Evolutionary conservation across 2,113 vertebrate species (phyloP).

Genomic region (Megaptera novaeangliae): DNA sequence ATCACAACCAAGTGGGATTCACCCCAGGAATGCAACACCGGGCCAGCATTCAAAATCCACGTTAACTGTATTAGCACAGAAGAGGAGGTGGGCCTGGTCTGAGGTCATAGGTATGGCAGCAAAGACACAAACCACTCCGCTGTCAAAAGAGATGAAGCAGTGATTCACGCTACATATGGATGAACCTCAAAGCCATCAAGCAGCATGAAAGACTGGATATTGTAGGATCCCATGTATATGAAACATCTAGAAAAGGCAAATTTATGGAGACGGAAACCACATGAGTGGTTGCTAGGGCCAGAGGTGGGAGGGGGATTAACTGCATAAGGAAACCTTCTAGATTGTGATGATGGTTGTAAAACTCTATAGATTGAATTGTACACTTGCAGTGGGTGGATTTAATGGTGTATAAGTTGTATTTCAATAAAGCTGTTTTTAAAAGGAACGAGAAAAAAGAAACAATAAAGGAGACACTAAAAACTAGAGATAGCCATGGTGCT

Average conservation of each 20-base stretch:
- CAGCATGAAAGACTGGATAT: neutral
- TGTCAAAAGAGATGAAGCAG: neutral
- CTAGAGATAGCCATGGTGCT: neutral
- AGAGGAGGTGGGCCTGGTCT: neutral
- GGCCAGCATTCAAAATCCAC: too few species aligned
- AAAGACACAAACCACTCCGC: neutral
- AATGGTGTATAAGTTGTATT: neutral
- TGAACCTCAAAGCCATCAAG: neutral
- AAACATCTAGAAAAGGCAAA: neutral
- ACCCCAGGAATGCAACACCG: neutral
- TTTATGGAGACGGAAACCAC: neutral
- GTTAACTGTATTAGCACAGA: too few species aligned
- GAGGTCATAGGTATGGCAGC: too few species aligned
- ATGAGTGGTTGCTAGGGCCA: too few species aligned
- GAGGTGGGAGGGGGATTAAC: too few species aligned
- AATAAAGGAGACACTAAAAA: neutral
- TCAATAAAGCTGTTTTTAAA: neutral
- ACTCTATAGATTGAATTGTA: neutral
- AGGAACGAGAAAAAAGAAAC: neutral
- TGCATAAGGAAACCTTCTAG: neutral
- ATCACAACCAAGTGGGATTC: neutral
- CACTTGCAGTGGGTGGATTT: neutral
- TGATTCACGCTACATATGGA: too few species aligned
- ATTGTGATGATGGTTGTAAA: neutral
- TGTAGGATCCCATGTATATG: neutral